Evolutionary conservation across 1,140 invertebrate species (phyloP), one percentile per base, ranked within the genome.

Genomic region (Dendroctonus valens): DNA sequence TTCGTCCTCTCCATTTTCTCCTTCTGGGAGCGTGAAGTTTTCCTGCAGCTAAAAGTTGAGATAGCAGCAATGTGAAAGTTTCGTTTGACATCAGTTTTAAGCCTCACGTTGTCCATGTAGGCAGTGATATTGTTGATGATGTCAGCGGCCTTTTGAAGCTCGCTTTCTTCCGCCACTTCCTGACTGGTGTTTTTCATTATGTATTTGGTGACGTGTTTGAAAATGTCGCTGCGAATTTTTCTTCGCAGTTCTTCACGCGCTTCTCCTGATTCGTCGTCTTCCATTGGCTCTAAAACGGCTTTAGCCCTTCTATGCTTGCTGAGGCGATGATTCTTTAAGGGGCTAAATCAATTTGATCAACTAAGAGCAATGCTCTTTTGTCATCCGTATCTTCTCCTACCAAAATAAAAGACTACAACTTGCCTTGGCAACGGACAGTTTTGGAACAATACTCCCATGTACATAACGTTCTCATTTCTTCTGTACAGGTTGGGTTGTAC

Each of bases 401-500:
- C 26, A 26, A 26, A 26, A 26, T 26, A 26, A n/a, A n/a, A 26
- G 26, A 26, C 26, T 26, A 3, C 26, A 26, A 26, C 26, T 67
- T 69, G 67, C 67, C 67, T 71, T 8, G 70, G 70, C 60, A 71
- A 64, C 37, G 70, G 70, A 39, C 70, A 68, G 52, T 37, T 71
- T 51, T 71, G 67, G 60, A 41, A 66, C 11, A 67, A 50, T n/a
- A 83, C 81, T 50, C 87, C 87, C 62, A 90, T 76, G 5, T 84
- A 81, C 37, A 90, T 80, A 53, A 86, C 77, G 73, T 87, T 89
- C 2, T 83, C 75, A 3, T 82, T 84, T 3, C 83, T 83, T 71
- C 90, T 89, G 53, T 81, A 83, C 0, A 86, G 85, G 80, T 90
- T 87, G 0, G 84, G 81, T 71, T 84, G 82, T n/a, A 90, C 82